A percentile compares a stretch with the other conserved stretches of the same genome.
Evolutionary conservation across 2,888 invertebrate genomes (phyloP).

Genomic region (Hyalella azteca): DNA sequence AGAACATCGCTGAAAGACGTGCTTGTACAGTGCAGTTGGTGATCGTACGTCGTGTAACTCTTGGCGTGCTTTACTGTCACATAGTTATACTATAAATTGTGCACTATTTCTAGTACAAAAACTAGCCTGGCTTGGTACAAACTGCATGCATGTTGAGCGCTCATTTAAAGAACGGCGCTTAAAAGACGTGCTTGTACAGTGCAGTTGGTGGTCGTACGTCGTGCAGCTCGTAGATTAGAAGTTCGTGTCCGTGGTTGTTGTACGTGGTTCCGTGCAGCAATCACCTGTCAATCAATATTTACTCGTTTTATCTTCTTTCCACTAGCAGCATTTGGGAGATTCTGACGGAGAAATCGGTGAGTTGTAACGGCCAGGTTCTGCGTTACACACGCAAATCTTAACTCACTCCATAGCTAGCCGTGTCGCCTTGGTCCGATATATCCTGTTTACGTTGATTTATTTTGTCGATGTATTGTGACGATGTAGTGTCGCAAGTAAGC

Average conservation of each 20-base stretch:
- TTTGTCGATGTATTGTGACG: neutral
- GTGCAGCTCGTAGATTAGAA: conserved; percentile 21
- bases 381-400: neutral
- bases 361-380: conserved; percentile 60
- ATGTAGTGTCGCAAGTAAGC: neutral
- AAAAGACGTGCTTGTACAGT: neutral
- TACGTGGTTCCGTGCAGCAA: conserved; percentile 58
- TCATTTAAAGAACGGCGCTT: neutral
- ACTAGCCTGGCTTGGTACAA: too few relatives aligned
- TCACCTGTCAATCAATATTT: conserved; percentile 57
- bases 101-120: too few relatives aligned
- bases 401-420: conserved; percentile 28
- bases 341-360: conserved; percentile 67
- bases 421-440: conserved; percentile 29
- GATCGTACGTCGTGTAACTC: too few relatives aligned
- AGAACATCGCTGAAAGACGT: neutral
- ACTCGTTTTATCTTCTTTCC: conserved; percentile 60
- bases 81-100: too few relatives aligned
- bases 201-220: neutral
- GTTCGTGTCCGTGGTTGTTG: conserved; percentile 54
- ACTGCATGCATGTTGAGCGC: too few relatives aligned
- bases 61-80: too few relatives aligned
- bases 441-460: neutral
- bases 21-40: too few relatives aligned
- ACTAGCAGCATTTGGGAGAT: conserved; percentile 67